Percentiles rank a stretch among this genome's conserved stretches.
These are phyloP conservation scores for Spizaetus ornatus DNA, from an alignment of 2,113 vertebrate genomes.

Conservation along the genomic window DNA sequence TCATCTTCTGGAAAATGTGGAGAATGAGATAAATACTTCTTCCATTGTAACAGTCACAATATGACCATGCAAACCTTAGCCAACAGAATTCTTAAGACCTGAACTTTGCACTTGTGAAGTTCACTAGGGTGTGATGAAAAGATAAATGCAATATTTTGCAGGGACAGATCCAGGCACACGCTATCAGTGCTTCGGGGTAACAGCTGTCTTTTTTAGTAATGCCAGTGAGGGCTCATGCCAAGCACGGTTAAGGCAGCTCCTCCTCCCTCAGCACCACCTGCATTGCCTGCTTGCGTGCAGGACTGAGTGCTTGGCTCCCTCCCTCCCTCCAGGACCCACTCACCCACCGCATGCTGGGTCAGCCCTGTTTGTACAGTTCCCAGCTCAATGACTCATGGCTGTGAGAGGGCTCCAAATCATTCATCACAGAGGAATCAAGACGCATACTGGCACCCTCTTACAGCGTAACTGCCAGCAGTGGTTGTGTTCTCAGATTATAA, in stretches of 20 bases:
- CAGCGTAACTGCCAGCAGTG: neutral
- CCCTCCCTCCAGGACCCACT: neutral
- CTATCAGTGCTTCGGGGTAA: neutral
- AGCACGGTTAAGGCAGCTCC: neutral
- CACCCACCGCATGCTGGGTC: neutral
- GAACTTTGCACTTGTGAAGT: neutral
- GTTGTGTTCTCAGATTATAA: neutral
- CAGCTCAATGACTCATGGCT: neutral
- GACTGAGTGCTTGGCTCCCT: neutral
- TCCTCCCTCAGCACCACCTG: neutral
- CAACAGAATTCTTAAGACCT: neutral
- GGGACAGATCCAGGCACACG: neutral
- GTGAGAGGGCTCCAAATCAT: neutral
- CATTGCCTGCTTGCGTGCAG: rapidly evolving
- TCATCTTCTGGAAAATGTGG: neutral
- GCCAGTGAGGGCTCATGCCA: neutral
- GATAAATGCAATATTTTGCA: neutral
- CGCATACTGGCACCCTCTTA: neutral
- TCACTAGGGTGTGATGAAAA: neutral
- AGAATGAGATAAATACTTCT: neutral
- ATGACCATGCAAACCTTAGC: neutral
- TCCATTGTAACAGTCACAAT: neutral
- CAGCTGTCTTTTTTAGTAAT: neutral
- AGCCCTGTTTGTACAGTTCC: neutral
- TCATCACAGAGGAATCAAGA: neutral